Evolutionary conservation across 1,140 invertebrate genomes (phyloP).

Genomic region (Atopsyche davidsoni): DNA sequence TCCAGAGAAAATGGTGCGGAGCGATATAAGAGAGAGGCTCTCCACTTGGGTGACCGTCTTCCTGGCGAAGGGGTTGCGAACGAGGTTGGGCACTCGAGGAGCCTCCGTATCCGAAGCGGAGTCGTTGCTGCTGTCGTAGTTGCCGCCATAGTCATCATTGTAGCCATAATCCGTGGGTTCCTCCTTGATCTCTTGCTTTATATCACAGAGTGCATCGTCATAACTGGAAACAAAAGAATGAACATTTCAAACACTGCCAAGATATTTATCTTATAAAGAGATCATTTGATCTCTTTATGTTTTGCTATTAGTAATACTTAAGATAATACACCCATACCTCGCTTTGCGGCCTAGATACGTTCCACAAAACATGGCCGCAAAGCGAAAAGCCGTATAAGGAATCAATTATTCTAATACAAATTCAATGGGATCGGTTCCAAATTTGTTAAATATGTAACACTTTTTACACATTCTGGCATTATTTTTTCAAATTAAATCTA

Average conservation of each 20-base stretch:
- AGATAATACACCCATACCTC: no score
- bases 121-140: conserved; percentile 17
- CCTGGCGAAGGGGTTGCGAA: conserved; percentile 25
- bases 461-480: no score
- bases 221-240: conserved; percentile 12
- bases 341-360: no score
- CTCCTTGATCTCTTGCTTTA: conserved; percentile 28
- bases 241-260: background rate
- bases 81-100: conserved; percentile 17
- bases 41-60: conserved; percentile 23
- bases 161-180: conserved; percentile 18
- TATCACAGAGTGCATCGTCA: conserved; percentile 7
- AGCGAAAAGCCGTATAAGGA: no score
- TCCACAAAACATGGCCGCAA: no score
- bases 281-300: background rate
- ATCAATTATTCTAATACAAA: no score
- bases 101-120: conserved; percentile 7
- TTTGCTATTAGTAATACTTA: no score
- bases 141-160: conserved; percentile 14
- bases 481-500: no score
- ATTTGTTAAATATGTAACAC: no score
- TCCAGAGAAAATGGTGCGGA: conserved; percentile 24
- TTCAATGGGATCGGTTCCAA: no score
- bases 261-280: no score
- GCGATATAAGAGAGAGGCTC: conserved; percentile 18